Percentiles rank a stretch among this genome's conserved stretches.
These are phyloP conservation scores for Ephestia elutella DNA, from an alignment of 1,140 invertebrate species.

Conservation along the genomic window DNA sequence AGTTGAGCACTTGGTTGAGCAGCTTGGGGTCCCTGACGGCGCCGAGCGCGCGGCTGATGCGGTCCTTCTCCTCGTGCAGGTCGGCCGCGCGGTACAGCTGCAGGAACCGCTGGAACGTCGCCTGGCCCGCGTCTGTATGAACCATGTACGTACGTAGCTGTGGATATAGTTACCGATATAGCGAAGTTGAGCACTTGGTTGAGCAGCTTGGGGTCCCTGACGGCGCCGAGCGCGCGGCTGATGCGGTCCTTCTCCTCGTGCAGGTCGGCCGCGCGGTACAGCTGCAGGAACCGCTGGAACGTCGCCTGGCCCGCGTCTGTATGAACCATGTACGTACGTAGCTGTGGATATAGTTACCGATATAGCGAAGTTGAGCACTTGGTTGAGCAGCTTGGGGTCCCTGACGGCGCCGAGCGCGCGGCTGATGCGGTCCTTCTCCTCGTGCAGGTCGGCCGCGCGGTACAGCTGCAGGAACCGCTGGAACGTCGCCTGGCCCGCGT, in stretches of 20 bases:
- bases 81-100: no score
- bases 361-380: slow-evolving; percentile 92
- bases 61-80: no score
- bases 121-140: no score
- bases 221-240: slow-evolving; percentile 84
- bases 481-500: no score
- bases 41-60: slow-evolving; percentile 88
- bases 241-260: slow-evolving; percentile 87
- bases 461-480: no score
- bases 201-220: slow-evolving; percentile 81
- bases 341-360: slow-evolving; percentile 79
- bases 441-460: slow-evolving; percentile 83
- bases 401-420: slow-evolving; percentile 85
- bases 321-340: no score
- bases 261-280: slow-evolving; percentile 87
- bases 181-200: slow-evolving; percentile 90
- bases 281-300: no score
- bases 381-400: slow-evolving; percentile 80
- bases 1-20: slow-evolving; percentile 87
- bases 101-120: no score
- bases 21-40: slow-evolving; percentile 81
- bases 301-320: background rate
- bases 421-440: slow-evolving; percentile 86
- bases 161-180: slow-evolving; percentile 86
- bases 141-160: no score